These are phyloP conservation scores for Myotis vivesi DNA, from an alignment of 2,797 vertebrate genomes.

Conservation along the genomic window DNA sequence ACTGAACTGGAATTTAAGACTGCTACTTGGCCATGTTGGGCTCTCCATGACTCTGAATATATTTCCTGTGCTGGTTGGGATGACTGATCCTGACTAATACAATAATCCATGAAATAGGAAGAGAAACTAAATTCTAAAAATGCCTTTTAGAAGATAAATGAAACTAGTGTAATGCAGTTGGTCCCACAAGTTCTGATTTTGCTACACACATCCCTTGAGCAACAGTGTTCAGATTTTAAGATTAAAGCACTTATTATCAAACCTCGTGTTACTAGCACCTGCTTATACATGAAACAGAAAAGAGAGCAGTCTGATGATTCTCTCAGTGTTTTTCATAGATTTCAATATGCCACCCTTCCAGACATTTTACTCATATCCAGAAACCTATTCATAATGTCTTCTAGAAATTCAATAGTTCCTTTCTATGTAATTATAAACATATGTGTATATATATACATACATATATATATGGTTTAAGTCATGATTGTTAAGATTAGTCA, in stretches of 20 bases:
- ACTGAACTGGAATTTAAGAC: background rate
- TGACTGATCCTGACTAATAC: background rate
- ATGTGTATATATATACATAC: background rate
- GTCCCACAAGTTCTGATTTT: background rate
- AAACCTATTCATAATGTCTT: background rate
- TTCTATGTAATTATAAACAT: background rate
- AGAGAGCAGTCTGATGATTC: background rate
- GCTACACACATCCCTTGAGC: background rate
- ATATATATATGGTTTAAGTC: background rate
- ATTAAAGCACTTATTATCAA: constrained; percentile 7
- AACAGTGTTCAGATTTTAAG: background rate
- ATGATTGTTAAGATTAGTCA: background rate
- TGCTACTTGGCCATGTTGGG: background rate
- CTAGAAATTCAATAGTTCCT: background rate
- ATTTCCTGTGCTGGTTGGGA: background rate
- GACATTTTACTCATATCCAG: background rate
- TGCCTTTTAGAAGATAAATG: background rate
- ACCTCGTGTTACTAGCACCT: background rate
- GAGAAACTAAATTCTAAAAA: background rate
- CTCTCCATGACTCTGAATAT: background rate
- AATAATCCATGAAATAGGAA: background rate
- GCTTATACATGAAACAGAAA: background rate
- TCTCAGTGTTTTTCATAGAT: background rate
- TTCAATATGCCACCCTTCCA: background rate
- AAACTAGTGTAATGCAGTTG: background rate